Percentiles rank a stretch among this genome's conserved stretches.
These are phyloP conservation scores for Himalopsyche anomala DNA, from an alignment of 2,888 invertebrate species.

Conservation along the genomic window DNA sequence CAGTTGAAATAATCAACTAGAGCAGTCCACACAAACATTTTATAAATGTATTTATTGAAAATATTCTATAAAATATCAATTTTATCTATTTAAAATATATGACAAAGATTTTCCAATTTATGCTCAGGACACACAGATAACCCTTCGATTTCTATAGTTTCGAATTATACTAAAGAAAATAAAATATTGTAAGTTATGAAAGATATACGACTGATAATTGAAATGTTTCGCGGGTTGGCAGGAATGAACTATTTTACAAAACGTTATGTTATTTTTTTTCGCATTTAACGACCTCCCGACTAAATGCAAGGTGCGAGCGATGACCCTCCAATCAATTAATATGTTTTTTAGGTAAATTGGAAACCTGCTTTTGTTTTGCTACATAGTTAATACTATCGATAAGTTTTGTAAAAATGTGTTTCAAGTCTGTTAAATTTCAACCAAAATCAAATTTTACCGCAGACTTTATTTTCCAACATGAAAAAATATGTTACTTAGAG, in stretches of 20 bases:
- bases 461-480: no score
- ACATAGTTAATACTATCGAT: background rate
- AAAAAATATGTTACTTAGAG: no score
- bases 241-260: background rate
- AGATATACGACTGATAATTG: slow-evolving; percentile 55
- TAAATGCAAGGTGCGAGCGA: slow-evolving; percentile 27
- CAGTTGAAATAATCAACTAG: no score
- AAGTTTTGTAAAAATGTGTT: no score
- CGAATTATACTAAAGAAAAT: background rate
- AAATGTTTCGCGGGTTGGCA: slow-evolving; percentile 48
- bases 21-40: no score
- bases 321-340: slow-evolving; percentile 18
- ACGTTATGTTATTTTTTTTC: background rate
- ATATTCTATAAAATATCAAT: no score
- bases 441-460: no score
- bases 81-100: no score
- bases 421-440: no score
- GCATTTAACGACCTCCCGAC: background rate
- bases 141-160: background rate
- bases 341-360: background rate
- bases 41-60: no score
- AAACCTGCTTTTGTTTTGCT: background rate
- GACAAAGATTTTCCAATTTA: no score
- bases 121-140: no score
- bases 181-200: background rate